Evolutionary conservation across 2,888 invertebrate genomes (phyloP).

Genomic region (Carpatolechia fugitivella): DNA sequence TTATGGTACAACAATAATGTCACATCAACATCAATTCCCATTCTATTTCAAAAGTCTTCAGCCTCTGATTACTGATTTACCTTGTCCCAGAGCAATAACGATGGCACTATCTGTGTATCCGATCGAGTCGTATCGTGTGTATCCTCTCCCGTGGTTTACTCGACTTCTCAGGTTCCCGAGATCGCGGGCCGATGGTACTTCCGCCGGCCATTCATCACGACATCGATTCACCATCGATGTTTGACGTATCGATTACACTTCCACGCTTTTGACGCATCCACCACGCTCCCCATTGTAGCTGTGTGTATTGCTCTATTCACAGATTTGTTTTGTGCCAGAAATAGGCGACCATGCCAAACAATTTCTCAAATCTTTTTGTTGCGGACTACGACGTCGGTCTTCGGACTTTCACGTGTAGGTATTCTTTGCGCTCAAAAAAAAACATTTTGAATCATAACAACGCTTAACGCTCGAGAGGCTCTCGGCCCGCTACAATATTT

Average conservation of each 20-base stretch:
- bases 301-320: constrained; percentile 24
- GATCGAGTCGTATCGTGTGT: constrained; percentile 6
- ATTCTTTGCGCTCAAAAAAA: constrained; percentile 28
- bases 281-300: constrained; percentile 36
- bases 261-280: constrained; percentile 36
- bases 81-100: not conserved
- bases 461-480: constrained; percentile 37
- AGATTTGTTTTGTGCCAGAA: constrained; percentile 28
- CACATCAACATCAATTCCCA: no score
- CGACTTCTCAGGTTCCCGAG: constrained; percentile 27
- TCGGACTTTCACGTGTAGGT: constrained; percentile 23
- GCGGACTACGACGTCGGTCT: no score
- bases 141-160: constrained; percentile 22
- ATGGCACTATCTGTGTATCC: not conserved
- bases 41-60: no score
- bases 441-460: constrained; percentile 48
- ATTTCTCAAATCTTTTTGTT: constrained; percentile 19
- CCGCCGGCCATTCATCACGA: constrained; percentile 71
- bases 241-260: constrained; percentile 68
- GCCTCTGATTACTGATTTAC: no score
- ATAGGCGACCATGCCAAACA: constrained; percentile 16
- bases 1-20: no score
- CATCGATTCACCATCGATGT: constrained; percentile 65
- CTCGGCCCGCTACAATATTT: constrained; percentile 48
- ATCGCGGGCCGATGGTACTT: constrained; percentile 49